phyloP scores from a whole-genome alignment of 2,888 invertebrate species.

The Erebia aethiops region DNA sequence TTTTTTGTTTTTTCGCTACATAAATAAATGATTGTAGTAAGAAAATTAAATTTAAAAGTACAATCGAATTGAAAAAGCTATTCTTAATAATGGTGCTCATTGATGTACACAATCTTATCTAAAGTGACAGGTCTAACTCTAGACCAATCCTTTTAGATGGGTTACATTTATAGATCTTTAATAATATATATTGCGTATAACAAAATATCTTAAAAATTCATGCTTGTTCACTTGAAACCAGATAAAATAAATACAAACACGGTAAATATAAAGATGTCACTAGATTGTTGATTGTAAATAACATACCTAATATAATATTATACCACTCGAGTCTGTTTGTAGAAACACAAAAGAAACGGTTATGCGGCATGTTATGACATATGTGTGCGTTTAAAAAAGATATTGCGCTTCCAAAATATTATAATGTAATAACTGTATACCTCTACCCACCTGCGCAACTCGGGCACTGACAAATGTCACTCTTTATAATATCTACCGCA shows the following conservation, averaged over 20 bases:
- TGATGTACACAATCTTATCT: no score
- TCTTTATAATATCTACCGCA: conserved; percentile 42
- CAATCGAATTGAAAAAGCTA: background rate
- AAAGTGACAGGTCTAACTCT: no score
- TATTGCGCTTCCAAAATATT: conserved; percentile 67
- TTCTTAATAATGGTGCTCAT: no score
- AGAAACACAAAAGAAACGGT: conserved; percentile 21
- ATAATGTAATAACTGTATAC: conserved; percentile 66
- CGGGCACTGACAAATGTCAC: conserved; percentile 73
- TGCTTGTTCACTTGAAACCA: conserved; percentile 1
- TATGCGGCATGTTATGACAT: conserved; percentile 28
- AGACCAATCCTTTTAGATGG: no score
- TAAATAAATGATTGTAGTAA: background rate
- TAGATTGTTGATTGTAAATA: conserved; percentile 33
- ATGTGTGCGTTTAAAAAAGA: conserved; percentile 40
- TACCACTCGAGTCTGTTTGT: conserved; percentile 14
- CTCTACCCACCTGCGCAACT: conserved; percentile 70
- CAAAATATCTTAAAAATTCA: background rate
- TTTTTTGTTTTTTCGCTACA: background rate
- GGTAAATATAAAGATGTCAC: conserved; percentile 48
- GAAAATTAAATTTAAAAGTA: background rate
- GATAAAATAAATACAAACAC: conserved; percentile 25
- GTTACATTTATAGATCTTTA: no score
- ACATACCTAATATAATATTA: conserved; percentile 32
- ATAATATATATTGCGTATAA: no score